Evolutionary conservation across 2,113 vertebrate genomes (phyloP).

Genomic region (Strix uralensis): DNA sequence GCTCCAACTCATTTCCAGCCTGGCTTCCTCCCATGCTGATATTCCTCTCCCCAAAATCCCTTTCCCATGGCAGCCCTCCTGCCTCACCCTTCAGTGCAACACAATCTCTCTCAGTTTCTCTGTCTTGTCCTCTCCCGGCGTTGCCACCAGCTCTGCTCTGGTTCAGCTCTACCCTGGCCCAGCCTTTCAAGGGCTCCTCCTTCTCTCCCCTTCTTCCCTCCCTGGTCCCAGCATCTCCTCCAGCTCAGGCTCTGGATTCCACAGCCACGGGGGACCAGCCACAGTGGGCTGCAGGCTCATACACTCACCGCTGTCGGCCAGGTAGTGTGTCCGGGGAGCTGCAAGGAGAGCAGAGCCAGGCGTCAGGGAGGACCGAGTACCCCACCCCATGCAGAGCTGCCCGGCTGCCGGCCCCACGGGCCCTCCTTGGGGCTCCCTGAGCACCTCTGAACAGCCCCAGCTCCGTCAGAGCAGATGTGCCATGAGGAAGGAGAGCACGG

Average conservation of each 20-base stretch:
- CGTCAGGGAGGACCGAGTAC: background rate
- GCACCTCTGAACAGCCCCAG: background rate
- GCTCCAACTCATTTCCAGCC: background rate
- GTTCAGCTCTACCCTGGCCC: background rate
- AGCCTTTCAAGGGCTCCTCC: background rate
- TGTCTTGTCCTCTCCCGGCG: rapidly evolving
- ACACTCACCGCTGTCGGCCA: conserved; percentile 88
- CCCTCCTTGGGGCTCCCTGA: background rate
- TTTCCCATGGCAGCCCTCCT: background rate
- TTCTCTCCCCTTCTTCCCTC: background rate
- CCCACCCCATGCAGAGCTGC: rapidly evolving
- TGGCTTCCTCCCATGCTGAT: background rate
- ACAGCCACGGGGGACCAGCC: rapidly evolving
- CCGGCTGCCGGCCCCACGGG: rapidly evolving
- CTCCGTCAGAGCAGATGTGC: background rate
- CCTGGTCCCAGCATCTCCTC: background rate
- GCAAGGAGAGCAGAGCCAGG: conserved; percentile 44
- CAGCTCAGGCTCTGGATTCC: background rate
- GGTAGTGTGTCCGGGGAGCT: conserved; percentile 89
- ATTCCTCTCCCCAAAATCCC: background rate
- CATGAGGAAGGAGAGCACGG: background rate
- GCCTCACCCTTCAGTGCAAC: background rate
- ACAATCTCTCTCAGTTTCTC: background rate
- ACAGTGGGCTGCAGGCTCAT: background rate
- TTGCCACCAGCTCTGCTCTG: background rate